Conservation (phyloP, 2,113 vertebrate genomes). For the Anolis sagrei region DNA sequence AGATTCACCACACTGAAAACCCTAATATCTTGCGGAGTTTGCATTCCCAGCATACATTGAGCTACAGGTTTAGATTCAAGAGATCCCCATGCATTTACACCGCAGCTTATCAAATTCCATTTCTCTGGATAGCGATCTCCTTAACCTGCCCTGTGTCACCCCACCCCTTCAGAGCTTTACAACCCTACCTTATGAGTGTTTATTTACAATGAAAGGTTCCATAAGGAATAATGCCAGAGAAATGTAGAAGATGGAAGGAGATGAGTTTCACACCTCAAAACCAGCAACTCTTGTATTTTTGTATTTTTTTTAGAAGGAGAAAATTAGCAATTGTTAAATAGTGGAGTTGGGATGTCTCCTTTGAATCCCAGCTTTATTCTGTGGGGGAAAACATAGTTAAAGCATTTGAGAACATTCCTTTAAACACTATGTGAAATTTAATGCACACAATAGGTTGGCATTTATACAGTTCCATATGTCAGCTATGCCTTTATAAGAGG, state of each 20-base stretch:
- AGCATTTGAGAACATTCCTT: background rate
- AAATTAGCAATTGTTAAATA: background rate
- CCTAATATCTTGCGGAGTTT: slow-evolving; percentile 51
- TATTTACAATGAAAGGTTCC: background rate
- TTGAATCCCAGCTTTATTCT: background rate
- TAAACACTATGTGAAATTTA: background rate
- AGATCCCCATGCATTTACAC: background rate
- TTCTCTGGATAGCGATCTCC: background rate
- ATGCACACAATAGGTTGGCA: background rate
- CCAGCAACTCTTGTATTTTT: too few relatives aligned
- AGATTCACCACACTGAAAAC: slow-evolving; percentile 45
- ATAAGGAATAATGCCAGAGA: too few relatives aligned
- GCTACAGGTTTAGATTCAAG: slow-evolving; percentile 26
- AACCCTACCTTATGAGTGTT: too few relatives aligned
- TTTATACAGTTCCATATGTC: slow-evolving; percentile 39
- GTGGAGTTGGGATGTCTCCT: background rate
- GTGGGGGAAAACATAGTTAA: background rate
- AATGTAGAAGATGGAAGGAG: background rate
- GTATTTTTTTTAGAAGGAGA: background rate
- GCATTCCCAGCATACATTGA: slow-evolving; percentile 55
- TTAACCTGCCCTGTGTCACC: background rate
- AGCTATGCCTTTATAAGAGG: slow-evolving; percentile 59
- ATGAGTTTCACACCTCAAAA: background rate
- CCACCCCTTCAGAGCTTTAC: background rate
- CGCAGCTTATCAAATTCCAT: background rate